A percentile compares a stretch with the other conserved stretches of the same genome.
These are phyloP conservation scores for Chelon auratus DNA, from an alignment of 2,797 vertebrate genomes.

Conservation along the genomic window DNA sequence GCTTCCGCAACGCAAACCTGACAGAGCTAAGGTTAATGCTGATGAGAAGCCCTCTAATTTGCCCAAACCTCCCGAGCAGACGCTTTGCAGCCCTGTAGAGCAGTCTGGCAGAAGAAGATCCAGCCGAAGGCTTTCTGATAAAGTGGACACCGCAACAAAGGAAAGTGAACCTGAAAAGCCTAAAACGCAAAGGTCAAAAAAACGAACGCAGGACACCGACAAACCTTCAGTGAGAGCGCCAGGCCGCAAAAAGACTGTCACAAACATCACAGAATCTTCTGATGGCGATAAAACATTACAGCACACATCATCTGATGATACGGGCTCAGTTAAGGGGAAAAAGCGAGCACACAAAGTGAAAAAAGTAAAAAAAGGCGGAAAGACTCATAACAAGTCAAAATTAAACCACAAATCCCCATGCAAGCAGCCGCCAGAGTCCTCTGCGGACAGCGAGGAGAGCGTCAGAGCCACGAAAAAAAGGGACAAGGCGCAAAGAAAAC, in stretches of 20 bases:
- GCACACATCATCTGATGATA: not conserved
- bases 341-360: not conserved
- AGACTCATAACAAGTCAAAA: not conserved
- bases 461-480: not conserved
- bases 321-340: constrained; percentile 6
- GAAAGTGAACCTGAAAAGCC: constrained; percentile 16
- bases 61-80: constrained; percentile 5
- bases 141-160: constrained; percentile 16
- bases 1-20: constrained; percentile 3
- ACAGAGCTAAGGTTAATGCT: not conserved
- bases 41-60: constrained; percentile 6
- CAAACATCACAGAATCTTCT: not conserved
- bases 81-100: not conserved
- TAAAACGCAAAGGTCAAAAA: constrained; percentile 26
- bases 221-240: not conserved
- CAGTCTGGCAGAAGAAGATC: constrained; percentile 13
- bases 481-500: not conserved
- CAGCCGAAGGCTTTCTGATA: not conserved
- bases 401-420: not conserved
- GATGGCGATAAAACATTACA: not conserved
- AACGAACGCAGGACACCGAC: not conserved
- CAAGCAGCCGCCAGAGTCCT: not conserved
- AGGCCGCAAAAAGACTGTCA: not conserved
- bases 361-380: not conserved
- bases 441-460: constrained; percentile 19